Conservation (phyloP, 1,140 invertebrate genomes). For the Drosophila baimaii region DNA sequence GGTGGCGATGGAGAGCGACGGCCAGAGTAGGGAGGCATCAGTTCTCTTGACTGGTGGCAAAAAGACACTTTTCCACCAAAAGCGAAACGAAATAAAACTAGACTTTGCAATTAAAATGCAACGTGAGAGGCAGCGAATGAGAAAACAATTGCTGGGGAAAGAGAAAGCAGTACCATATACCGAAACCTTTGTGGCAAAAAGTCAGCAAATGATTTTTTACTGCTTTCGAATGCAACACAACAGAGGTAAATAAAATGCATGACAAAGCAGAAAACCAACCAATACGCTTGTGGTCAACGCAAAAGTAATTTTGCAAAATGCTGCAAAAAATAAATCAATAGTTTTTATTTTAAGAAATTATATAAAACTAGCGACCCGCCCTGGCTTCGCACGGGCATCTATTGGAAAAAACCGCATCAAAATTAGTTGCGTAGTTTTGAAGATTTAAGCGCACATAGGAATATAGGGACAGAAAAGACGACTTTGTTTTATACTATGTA, state of each 20-base stretch:
- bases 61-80: constrained; percentile 34
- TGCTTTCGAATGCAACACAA: constrained; percentile 45
- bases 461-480: too few relatives aligned
- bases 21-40: constrained; percentile 41
- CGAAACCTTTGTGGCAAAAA: constrained; percentile 52
- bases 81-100: constrained; percentile 60
- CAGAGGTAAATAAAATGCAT: constrained; percentile 49
- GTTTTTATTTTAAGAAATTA: neutral
- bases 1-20: neutral
- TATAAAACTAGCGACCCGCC: too few relatives aligned
- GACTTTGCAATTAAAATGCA: constrained; percentile 73
- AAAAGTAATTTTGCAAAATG: constrained; percentile 2
- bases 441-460: too few relatives aligned
- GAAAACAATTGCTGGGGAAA: neutral
- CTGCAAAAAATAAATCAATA: neutral
- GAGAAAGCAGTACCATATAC: neutral
- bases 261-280: constrained; percentile 32
- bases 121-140: constrained; percentile 11
- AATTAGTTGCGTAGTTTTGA: too few relatives aligned
- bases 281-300: neutral
- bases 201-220: constrained; percentile 70
- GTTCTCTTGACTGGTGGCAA: constrained; percentile 52
- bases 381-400: too few relatives aligned
- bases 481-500: too few relatives aligned
- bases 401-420: too few relatives aligned